Evolutionary conservation across 53 echinoderm and acorn worm genomes (phyloP), one percentile per base, ranked within the genome.

Genomic region (Holothuria scabra): DNA sequence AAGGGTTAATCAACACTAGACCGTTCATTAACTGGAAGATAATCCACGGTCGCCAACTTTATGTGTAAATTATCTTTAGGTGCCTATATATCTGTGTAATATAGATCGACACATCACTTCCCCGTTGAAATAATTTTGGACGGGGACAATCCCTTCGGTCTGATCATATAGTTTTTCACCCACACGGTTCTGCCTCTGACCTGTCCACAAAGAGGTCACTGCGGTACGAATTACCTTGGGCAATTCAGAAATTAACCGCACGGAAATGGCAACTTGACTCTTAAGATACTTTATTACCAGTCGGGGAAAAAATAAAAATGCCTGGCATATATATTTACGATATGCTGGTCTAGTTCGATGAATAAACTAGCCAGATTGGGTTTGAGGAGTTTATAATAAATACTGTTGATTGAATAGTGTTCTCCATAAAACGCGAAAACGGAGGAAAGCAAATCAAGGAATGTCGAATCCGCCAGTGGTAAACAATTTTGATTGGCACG

Each of bases 321-420:
- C 71, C 48, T 71, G 44, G 71, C n/a, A 71, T 71, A 71, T 71
- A 71, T 71, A 71, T 71, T 71, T 71, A 71, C 22, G 71, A 71
- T 52, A 52, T 52, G 52, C 52, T 38, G 71, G 46, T 71, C 71
- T 44, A 25, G 22, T 5, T 71, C 71, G 71, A 71, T 71, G 46
- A 71, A 20, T 28, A 22, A 23, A 44, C 48, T 10, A 71, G 46
- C 30, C 44, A n/a, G 46, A 71, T 31, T 13, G 49, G 24, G 35
- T 16, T 37, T 37, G 28, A 34, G 35, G 20, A 67, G 72, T 72
- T 72, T 44, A 46, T 72, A 72, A 72, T 72, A 72, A 72, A 72
- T 44, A 28, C 1, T 48, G 72, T 21, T 72, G 49, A 72, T 72
- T 72, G 72, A 72, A 44, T 72, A 72, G 72, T 72, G 24, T 41